A percentile compares a stretch with the other conserved stretches of the same genome.
Conservation (phyloP, 1,140 invertebrate genomes). For the Ladona fulva region DNA sequence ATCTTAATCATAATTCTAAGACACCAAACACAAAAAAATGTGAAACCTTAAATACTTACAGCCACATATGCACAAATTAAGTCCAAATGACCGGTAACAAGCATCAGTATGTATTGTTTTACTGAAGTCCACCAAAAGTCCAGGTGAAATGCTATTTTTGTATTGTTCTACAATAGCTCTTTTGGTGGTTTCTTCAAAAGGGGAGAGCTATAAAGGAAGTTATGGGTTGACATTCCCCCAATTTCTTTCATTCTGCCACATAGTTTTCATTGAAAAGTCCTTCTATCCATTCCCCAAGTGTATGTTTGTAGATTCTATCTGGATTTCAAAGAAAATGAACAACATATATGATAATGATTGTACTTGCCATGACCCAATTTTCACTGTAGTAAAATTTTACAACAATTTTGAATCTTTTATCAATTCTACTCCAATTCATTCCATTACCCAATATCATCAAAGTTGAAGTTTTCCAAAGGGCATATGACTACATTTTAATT, state of each 20-base stretch:
- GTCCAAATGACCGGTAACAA: neutral
- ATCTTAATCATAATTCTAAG: too few species aligned
- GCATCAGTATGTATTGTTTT: neutral
- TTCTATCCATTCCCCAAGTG: constrained; percentile 15
- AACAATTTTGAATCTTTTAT: constrained; percentile 12
- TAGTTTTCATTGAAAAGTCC: constrained; percentile 1
- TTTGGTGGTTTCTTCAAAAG: constrained; percentile 21
- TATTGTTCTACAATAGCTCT: constrained; percentile 25
- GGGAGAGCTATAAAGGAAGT: neutral
- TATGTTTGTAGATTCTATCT: constrained; percentile 18
- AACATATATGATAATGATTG: constrained; percentile 12
- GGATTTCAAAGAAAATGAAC: constrained; percentile 16
- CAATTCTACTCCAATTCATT: too few species aligned
- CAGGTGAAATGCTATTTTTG: constrained; percentile 24
- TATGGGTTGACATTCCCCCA: neutral
- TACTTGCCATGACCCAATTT: constrained; percentile 20
- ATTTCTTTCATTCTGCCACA: neutral
- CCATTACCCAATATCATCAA: too few species aligned
- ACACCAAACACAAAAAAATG: too few species aligned
- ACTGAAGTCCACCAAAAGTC: constrained; percentile 20
- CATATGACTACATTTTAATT: too few species aligned
- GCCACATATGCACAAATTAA: neutral
- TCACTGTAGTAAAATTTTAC: constrained; percentile 22
- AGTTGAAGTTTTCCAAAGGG: too few species aligned
- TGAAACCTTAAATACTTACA: neutral